These are phyloP conservation scores for Unio delphinus DNA, from an alignment of 2,888 invertebrate genomes.

Conservation along the genomic window DNA sequence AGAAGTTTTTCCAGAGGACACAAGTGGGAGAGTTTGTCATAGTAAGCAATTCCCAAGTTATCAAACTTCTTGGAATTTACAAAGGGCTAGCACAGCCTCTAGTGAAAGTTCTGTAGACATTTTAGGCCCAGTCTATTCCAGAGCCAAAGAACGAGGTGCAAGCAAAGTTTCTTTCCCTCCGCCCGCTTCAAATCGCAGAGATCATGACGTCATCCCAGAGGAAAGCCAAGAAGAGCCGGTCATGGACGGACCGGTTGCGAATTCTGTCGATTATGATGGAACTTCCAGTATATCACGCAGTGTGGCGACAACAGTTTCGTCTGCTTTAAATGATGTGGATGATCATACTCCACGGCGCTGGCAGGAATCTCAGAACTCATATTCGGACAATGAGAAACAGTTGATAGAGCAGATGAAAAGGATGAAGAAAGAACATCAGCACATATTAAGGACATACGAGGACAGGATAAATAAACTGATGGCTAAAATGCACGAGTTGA, in stretches of 20 bases:
- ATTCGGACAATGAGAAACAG: slow-evolving; percentile 69
- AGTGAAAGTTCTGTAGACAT: slow-evolving; percentile 55
- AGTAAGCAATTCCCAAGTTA: slow-evolving; percentile 20
- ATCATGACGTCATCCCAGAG: slow-evolving; percentile 49
- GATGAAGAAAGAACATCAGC: slow-evolving; percentile 66
- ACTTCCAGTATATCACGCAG: slow-evolving; percentile 33
- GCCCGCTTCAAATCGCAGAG: slow-evolving; percentile 35
- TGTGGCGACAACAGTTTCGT: slow-evolving; percentile 16
- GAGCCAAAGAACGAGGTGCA: slow-evolving; percentile 36
- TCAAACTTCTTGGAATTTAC: slow-evolving; percentile 37
- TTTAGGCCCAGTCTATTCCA: slow-evolving; percentile 36
- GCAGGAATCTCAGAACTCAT: slow-evolving; percentile 53
- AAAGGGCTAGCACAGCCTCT: slow-evolving; percentile 46
- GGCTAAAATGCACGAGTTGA: slow-evolving; percentile 64
- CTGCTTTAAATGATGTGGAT: slow-evolving; percentile 15
- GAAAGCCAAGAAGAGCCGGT: slow-evolving; percentile 37
- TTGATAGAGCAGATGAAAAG: slow-evolving; percentile 66
- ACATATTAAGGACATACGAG: slow-evolving; percentile 62
- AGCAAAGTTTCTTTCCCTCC: slow-evolving; percentile 15
- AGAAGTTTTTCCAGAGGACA: slow-evolving; percentile 34
- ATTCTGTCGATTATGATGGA: slow-evolving; percentile 34
- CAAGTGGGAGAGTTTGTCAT: background rate
- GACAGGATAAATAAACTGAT: slow-evolving; percentile 65
- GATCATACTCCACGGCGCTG: slow-evolving; percentile 30
- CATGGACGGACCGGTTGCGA: slow-evolving; percentile 36